A percentile compares a stretch with the other conserved stretches of the same genome.
Conservation (phyloP, 2,888 invertebrate species). For the Formica aserva region DNA sequence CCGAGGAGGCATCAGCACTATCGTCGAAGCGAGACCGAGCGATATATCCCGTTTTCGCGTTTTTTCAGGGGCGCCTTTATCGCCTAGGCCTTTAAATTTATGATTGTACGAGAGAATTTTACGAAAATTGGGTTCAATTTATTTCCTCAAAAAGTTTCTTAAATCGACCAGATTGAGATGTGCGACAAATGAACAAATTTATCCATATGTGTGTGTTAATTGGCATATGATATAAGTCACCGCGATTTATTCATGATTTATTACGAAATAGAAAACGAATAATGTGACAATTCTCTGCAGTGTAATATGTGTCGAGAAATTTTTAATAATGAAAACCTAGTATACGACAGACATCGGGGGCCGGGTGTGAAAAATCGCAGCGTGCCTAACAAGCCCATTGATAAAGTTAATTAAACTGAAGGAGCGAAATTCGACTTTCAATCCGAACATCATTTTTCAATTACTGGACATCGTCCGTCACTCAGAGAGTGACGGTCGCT, state of each 20-base stretch:
- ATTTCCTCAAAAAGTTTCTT: not conserved
- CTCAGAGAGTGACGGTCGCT: conserved; percentile 46
- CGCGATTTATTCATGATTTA: not conserved
- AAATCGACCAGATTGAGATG: not conserved
- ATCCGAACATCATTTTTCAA: conserved; percentile 51
- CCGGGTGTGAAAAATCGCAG: conserved; percentile 51
- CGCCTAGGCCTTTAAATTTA: not conserved
- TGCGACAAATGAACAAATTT: not conserved
- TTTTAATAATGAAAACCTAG: conserved; percentile 37
- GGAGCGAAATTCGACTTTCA: conserved; percentile 32
- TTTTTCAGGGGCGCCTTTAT: conserved; percentile 29
- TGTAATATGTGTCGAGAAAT: not conserved
- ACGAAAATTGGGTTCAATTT: not conserved
- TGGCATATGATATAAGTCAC: conserved; percentile 23
- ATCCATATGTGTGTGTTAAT: not conserved
- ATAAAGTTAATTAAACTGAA: conserved; percentile 51
- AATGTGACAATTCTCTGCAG: not conserved
- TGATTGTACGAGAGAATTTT: not conserved
- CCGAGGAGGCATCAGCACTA: conserved; percentile 6
- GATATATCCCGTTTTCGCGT: conserved; percentile 34
- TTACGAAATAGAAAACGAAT: not conserved
- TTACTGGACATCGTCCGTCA: conserved; percentile 44
- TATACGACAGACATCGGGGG: not conserved
- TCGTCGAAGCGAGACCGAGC: conserved; percentile 30
- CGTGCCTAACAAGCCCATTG: conserved; percentile 49